Base-by-base conservation (phyloP, 2,888 invertebrate species). In the Lobophora halterata region DNA sequence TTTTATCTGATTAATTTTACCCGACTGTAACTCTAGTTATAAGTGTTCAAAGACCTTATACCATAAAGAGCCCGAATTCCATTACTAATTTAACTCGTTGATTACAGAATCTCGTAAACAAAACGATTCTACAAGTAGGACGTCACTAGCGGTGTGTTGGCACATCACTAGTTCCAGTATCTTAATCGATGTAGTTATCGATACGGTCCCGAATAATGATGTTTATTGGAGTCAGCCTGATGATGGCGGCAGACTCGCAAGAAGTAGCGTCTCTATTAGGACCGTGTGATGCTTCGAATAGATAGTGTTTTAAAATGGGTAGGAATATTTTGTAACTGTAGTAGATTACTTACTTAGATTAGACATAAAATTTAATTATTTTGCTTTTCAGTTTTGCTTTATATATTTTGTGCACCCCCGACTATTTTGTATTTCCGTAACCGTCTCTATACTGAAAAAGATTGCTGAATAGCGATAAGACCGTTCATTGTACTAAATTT, bases 161-260 rank as follows among this genome's bases (percentile, higher is more conserved):
- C 60, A 55, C 65, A 58, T 59, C 59, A 58, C 54, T 62, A 40
- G 51, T 38, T 47, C 52, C 52, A 51, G 45, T 72, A 71, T 76
- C 69, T 75, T 71, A 75, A 75, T 74, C 65, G 70, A 39, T 58
- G 55, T 63, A 46, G 71, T 72, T 73, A 79, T 67, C 67, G 72
- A 71, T 70, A 65, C 58, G 61, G 30, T 19, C 9, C 16, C 9
- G 30, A 14, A 25, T 14, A 16, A 19, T 25, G 20, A 29, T 25
- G 29, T 29, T 29, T 30, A 32, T 37, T 36, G 28, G 14, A 23
- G 18, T 25, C 9, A 7, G 20, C n/a, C n/a, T 18, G 41, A 18
- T 27, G 28, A 31, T 14, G 14, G 10, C n/a, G 7, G 12, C n/a
- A 3, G 27, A 32, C 19, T 14, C 19, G 20, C 12, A 16, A 17